phyloP scores from a whole-genome alignment of 2,888 invertebrate species.

The Scrobipalpa costella region DNA sequence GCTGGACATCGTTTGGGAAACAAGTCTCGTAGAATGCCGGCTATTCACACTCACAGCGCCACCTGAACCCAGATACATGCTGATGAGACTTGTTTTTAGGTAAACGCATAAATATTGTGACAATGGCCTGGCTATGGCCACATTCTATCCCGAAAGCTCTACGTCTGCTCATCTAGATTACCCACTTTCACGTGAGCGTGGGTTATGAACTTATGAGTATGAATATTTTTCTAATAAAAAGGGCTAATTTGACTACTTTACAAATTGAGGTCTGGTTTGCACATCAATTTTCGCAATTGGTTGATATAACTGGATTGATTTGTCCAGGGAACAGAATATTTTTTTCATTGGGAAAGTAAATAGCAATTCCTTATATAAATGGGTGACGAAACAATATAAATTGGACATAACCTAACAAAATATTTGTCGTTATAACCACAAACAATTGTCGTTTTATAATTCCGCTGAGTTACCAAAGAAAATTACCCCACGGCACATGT shows the following conservation, averaged over 20 bases:
- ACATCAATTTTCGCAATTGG: not conserved
- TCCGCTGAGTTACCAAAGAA: not conserved
- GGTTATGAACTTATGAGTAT: not conserved
- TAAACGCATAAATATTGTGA: constrained; percentile 4
- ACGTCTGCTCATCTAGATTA: not conserved
- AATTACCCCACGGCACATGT: not conserved
- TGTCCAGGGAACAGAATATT: too few species aligned
- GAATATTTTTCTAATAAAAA: not conserved
- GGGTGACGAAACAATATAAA: too few species aligned
- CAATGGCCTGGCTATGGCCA: constrained; percentile 2
- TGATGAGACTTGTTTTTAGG: constrained; percentile 21
- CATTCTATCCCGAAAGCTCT: constrained; percentile 1
- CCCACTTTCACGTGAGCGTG: not conserved
- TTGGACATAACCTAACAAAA: too few species aligned
- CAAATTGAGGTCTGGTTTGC: not conserved
- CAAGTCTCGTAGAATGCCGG: constrained; percentile 29
- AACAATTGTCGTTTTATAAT: not conserved
- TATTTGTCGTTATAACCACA: not conserved
- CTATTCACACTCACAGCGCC: constrained; percentile 31
- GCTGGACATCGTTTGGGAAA: constrained; percentile 34
- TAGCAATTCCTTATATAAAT: too few species aligned
- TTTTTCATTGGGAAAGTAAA: too few species aligned
- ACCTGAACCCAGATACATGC: constrained; percentile 33
- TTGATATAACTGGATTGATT: too few species aligned
- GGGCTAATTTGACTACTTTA: not conserved